Conservation (phyloP, 1,140 invertebrate species). For the Conus betulinus region DNA sequence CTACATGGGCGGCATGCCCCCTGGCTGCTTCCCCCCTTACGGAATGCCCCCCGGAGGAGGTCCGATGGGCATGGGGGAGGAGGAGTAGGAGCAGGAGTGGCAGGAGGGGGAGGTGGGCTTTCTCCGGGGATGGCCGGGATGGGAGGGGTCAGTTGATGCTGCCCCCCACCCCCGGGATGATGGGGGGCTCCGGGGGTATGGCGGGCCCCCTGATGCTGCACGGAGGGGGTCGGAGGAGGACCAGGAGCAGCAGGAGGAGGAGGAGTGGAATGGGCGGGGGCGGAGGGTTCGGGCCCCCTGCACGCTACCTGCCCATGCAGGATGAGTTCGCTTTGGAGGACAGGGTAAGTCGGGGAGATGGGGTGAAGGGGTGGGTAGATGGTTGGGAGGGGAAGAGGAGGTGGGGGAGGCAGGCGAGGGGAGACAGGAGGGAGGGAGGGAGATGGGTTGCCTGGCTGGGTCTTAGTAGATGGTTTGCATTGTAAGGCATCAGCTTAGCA, state of each 20-base stretch:
- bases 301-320: neutral
- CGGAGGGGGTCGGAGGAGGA: neutral
- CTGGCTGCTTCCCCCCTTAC: constrained; percentile 5
- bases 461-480: no score
- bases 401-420: no score
- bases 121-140: neutral
- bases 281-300: no score
- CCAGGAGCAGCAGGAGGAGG: neutral
- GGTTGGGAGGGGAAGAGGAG: no score
- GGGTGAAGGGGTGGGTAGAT: no score
- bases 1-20: neutral
- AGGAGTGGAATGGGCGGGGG: neutral
- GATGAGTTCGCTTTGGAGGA: neutral
- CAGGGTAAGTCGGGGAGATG: neutral
- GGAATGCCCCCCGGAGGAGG: neutral
- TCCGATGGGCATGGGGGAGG: neutral
- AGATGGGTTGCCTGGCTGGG: no score
- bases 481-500: no score
- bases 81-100: no score
- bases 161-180: neutral
- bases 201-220: neutral
- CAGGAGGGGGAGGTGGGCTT: no score
- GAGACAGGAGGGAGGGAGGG: no score
- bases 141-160: constrained; percentile 15
- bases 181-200: neutral